Base-by-base conservation (phyloP, 53 echinoderm and acorn worm species). In the Glandiceps talaboti region DNA sequence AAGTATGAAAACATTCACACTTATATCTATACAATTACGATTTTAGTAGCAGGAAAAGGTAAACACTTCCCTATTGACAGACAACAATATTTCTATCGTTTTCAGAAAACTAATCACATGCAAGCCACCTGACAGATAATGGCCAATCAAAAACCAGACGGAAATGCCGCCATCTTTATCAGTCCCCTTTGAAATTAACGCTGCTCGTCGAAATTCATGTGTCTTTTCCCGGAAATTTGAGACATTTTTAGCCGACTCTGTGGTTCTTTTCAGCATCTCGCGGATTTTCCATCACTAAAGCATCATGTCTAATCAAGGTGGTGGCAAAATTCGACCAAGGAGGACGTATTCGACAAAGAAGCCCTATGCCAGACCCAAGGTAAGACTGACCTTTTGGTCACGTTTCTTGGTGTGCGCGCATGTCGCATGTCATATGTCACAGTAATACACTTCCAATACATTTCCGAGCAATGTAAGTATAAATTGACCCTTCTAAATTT, bases 291-390 rank as follows among this genome's bases (percentile, higher is more conserved):
- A 45, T 45, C 64, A 45, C 64, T 45, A 20, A 45, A 45, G 64
- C 20, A 86, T 86, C 88, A 95, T 95, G 95, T 92, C 88, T 76
- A 92, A 88, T 83, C 83, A 88, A 76, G 90, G 90, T 88, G 95
- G 92, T 81, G 95, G 95, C 74, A 95, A 95, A 90, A 88, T 92
- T 86, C 86, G 90, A 74, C 78, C 84, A n/a, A 95, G 92, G 87
- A 92, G 95, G 30, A 72, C 90, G 77, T 90, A 88, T 64, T 77
- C 79, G 83, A 76, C 92, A 0, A 90, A 80, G 64, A 95, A 90
- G 79, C 95, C 95, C 1, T 95, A 95, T 79, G 83, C 90, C 84
- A 90, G 92, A 75, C 87, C 88, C 33, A 45, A 45, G 64, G 64
- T 45, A 45, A 45, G 20, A 45, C 64, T 45, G 64, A 45, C 64